Base-by-base conservation (phyloP, 2,888 invertebrate genomes). In the Nudaria mundana region DNA sequence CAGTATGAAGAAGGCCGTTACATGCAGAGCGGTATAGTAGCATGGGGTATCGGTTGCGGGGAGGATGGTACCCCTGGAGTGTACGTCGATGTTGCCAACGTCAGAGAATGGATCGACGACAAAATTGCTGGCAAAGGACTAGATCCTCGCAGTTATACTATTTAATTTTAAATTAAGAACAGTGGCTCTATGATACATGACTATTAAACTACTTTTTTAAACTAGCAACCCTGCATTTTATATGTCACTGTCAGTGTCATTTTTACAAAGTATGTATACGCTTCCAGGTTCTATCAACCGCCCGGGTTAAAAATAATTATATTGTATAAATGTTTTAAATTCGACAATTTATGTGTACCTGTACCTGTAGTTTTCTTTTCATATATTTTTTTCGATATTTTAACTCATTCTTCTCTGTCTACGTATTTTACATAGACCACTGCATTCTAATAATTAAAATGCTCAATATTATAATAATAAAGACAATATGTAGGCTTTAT, bases 11-110 rank as follows among this genome's bases (percentile, higher is more conserved):
- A 55, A 0, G 71, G 67, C 5, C 77, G 83, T 3, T 85, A 70
- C 59, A 57, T 71, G 24, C 82, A 83, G 44, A 62, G 61, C 31
- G 94, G 94, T 1, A 93, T 95, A 25, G 95, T 95, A 0, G 92
- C 95, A 1, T 96, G 95, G 95, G 95, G 96, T 11, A 93, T 96
- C 50, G 94, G 93, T 0, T 96, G 96, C 60, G 95, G 94, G 0
- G 81, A 81, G 11, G 81, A 89, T 33, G 83, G 90, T 25, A 88
- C 91, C 12, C 95, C 95, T 0, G 95, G 94, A 0, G 94, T 95
- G 0, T 96, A 95, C 67, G 93, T 92, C 0, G 93, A 93, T 66
- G 90, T 96, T 1, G 87, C 91, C 0, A 70, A 84, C 20, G 88
- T 92, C 7, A 85, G 93, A 1, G 71, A 80, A 7, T 96, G 96